Base-by-base conservation (phyloP, 2,797 vertebrate species). In the Hoplostethus mediterraneus region DNA sequence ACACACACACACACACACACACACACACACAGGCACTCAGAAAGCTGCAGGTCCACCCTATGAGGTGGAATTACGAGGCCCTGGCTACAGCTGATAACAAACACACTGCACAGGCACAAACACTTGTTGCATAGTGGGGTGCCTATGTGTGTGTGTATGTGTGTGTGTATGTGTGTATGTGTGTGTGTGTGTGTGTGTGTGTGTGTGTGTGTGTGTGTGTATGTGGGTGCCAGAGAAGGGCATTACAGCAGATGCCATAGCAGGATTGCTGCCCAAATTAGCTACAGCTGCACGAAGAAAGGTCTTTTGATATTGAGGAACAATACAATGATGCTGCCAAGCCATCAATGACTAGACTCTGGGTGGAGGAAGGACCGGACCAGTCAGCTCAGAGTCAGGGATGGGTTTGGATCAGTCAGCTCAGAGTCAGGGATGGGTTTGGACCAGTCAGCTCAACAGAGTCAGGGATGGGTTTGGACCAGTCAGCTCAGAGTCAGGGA, bases 1-100 rank as follows among this genome's bases (percentile, higher is more conserved):
- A 53, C 67, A 70, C 67, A 70, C 57, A 45, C 57, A 70, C 58
- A 70, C 38, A 52, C 67, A 53, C 67, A 70, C 48, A 53, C 67
- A 70, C 57, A 70, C 57, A 45, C 57, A 70, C 58, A 70, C 38
- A 45, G 30, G 5, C 52, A 36, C 17, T 25, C 8, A 52, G 49
- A 52, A 25, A 10, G 9, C 16, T 3, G 48, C n/a, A 49, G 48
- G 48, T 49, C 48, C 16, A 49, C 16, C n/a, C 48, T 17, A 13
- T 12, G 51, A n/a, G 25, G 25, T 53, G 51, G 51, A 53, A 30
- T 53, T 53, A 28, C 25, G 17, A 53, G 5, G 25, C 11, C 25
- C 25, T 53, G 7, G 51, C 51, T 53, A 30, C 12, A 66, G 31
- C 28, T 58, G 48, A 65, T 54, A 79, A 61, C 70, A 73, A 13